phyloP scores from a whole-genome alignment of 1,140 invertebrate genomes.

The Lordiphosa stackelbergi region DNA sequence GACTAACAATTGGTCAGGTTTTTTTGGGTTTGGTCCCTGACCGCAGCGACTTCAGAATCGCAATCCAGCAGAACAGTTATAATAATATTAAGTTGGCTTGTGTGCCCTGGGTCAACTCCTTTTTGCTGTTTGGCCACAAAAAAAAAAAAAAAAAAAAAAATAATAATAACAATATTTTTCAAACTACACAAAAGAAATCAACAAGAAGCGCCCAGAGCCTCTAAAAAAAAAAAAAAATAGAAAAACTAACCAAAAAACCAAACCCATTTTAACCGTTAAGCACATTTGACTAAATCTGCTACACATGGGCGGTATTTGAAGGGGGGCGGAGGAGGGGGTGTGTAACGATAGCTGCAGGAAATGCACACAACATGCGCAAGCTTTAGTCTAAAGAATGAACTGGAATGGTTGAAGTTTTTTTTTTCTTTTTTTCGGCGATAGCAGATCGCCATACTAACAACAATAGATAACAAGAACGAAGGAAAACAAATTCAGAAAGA shows the following conservation, averaged over 20 bases:
- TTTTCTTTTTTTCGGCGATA: slow-evolving; percentile 60
- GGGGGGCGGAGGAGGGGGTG: not conserved
- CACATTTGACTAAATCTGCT: slow-evolving; percentile 74
- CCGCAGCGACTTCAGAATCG: slow-evolving; percentile 53
- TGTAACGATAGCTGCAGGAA: slow-evolving; percentile 51
- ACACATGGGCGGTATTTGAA: slow-evolving; percentile 58
- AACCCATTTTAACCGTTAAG: slow-evolving; percentile 75
- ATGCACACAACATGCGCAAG: slow-evolving; percentile 54
- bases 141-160: slow-evolving; percentile 19
- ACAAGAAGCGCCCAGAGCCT: slow-evolving; percentile 64
- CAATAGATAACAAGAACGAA: slow-evolving; percentile 59
- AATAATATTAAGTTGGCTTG: slow-evolving; percentile 63
- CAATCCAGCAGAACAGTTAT: slow-evolving; percentile 50
- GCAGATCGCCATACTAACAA: slow-evolving; percentile 65
- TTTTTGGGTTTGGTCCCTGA: slow-evolving; percentile 61
- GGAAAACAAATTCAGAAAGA: slow-evolving; percentile 25
- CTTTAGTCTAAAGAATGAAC: slow-evolving; percentile 37
- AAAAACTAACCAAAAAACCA: slow-evolving; percentile 53
- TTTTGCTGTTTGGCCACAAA: slow-evolving; percentile 44
- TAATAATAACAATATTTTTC: slow-evolving; percentile 71
- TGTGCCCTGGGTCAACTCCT: slow-evolving; percentile 44
- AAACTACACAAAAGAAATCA: slow-evolving; percentile 70
- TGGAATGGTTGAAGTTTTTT: slow-evolving; percentile 44
- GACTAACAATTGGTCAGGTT: slow-evolving; percentile 64
- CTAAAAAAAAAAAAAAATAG: slow-evolving; percentile 17